Evolutionary conservation across 2,888 invertebrate species (phyloP), one percentile per base, ranked within the genome.

Genomic region (Agonum fuliginosum): DNA sequence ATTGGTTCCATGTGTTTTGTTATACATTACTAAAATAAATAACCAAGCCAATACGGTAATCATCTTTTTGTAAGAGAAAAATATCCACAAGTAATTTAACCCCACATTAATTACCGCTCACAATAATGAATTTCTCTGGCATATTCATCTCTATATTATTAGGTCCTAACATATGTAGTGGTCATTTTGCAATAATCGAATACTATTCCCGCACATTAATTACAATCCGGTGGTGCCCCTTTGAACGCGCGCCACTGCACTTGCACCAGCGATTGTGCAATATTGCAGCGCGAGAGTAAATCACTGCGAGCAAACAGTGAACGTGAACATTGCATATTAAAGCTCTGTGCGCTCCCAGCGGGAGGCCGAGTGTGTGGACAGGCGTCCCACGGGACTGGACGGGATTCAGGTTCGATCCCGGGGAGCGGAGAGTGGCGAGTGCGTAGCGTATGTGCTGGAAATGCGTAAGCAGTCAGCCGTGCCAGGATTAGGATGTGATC

Each of bases 151-250:
- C 10, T 10, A 37, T 37, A 37, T 37, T 37, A 37, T 37, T 37
- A 37, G 37, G 37, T 37, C 37, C 37, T 10, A 37, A 8, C 37
- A 37, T 37, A 54, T 54, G 54, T 54, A 54, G 20, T 54, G 54
- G 54, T 54, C 54, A 54, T 20, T 22, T 12, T 37, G 22, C 24
- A 54, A 54, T 54, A 54, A 54, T 54, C 54, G 54, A 54, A 54
- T 54, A 54, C 22, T 54, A 54, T 54, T 54, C 54, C n/a, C 54
- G 22, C 24, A 54, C 54, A 54, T 54, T 54, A 54, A 54, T 54
- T 54, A 54, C 54, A 54, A 20, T 54, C 54, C 54, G 24, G 48
- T 48, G 48, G 54, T 54, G 54, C 54, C 54, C 54, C 54, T 54
- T 54, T 54, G 54, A 54, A 24, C 54, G 54, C 22, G 54, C 54